Evolutionary conservation across 2,888 invertebrate genomes (phyloP).

Genomic region (Agrypnus murinus): DNA sequence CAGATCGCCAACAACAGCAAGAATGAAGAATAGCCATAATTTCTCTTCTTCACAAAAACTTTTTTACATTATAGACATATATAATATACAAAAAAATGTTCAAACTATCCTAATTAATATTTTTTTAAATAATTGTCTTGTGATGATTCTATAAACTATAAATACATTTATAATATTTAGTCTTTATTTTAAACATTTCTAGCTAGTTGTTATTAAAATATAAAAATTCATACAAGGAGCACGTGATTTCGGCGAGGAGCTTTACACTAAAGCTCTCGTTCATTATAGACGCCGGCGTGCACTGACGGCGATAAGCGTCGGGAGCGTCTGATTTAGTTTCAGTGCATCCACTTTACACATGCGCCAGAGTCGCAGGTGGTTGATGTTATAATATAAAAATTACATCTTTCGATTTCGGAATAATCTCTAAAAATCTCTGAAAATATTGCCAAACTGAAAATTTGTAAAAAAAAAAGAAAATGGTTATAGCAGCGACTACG

Average conservation of each 20-base stretch:
- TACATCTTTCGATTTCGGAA: background rate
- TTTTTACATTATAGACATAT: too few species aligned
- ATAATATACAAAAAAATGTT: background rate
- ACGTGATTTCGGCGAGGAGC: conserved; percentile 18
- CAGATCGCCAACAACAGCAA: conserved; percentile 85
- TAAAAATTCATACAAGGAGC: background rate
- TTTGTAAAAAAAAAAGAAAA: too few species aligned
- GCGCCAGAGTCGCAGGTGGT: conserved; percentile 59
- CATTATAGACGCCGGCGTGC: conserved; percentile 35
- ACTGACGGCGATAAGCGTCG: conserved; percentile 49
- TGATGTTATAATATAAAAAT: conserved; percentile 39
- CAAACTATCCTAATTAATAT: too few species aligned
- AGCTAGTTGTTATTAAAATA: too few species aligned
- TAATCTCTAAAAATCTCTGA: conserved; percentile 7
- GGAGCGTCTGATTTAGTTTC: conserved; percentile 45
- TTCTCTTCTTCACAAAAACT: conserved; percentile 2
- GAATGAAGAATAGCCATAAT: conserved; percentile 83
- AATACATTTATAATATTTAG: too few species aligned
- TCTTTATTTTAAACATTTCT: too few species aligned
- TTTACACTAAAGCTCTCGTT: conserved; percentile 10
- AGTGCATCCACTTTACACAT: conserved; percentile 39
- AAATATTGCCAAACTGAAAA: background rate
- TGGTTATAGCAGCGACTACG: too few species aligned
- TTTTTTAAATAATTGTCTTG: too few species aligned
- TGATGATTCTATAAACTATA: too few species aligned